Evolutionary conservation across 92 coral and sea anemone species (phyloP).

Genomic region (Parazoanthus atlanticus): DNA sequence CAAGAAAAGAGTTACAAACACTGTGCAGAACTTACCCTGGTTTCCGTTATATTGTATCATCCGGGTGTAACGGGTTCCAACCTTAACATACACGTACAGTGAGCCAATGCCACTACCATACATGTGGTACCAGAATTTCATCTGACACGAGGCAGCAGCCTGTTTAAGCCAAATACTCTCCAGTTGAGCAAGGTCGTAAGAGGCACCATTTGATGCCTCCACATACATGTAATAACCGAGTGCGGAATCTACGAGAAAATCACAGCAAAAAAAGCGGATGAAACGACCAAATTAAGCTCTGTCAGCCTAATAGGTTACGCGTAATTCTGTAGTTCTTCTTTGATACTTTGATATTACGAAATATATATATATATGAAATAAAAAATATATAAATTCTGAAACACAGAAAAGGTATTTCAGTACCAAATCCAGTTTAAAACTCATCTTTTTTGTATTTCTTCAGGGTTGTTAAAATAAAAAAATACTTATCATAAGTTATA

Average conservation of each 20-base stretch:
- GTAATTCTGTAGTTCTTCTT: neutral
- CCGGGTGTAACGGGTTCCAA: slow-evolving; percentile 73
- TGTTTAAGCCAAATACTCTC: slow-evolving; percentile 83
- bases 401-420: too few species aligned
- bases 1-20: too few species aligned
- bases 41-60: slow-evolving; percentile 76
- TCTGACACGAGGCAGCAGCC: slow-evolving; percentile 81
- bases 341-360: neutral
- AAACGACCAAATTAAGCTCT: neutral
- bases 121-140: slow-evolving; percentile 99
- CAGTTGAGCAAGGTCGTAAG: slow-evolving; percentile 79
- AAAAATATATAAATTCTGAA: too few species aligned
- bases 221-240: slow-evolving; percentile 95
- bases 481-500: too few species aligned
- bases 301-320: neutral
- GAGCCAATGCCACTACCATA: slow-evolving; percentile 85
- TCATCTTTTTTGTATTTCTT: too few species aligned
- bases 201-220: slow-evolving; percentile 87
- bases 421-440: too few species aligned
- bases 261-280: neutral
- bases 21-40: slow-evolving; percentile 67
- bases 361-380: too few species aligned
- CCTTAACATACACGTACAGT: slow-evolving; percentile 82
- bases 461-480: too few species aligned
- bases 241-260: slow-evolving; percentile 66